Evolutionary conservation across 1,140 invertebrate species (phyloP).

Genomic region (Drosophila carrolli): DNA sequence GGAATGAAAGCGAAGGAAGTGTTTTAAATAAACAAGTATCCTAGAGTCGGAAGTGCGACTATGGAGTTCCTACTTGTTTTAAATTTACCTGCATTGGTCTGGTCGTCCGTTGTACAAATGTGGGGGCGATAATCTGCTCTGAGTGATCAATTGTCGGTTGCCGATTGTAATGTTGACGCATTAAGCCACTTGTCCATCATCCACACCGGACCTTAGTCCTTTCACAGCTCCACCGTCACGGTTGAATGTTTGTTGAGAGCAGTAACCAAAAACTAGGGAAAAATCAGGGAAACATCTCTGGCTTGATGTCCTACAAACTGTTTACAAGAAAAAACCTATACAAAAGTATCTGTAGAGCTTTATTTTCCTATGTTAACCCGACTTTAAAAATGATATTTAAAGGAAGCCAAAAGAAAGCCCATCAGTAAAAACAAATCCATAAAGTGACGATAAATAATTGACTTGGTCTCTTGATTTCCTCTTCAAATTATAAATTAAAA

Average conservation of each 20-base stretch:
- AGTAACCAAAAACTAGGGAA: slow-evolving; percentile 9
- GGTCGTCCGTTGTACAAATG: background rate
- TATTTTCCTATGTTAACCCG: no score
- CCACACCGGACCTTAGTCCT: background rate
- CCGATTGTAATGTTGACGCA: slow-evolving; percentile 37
- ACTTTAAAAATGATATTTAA: no score
- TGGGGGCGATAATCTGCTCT: slow-evolving; percentile 6
- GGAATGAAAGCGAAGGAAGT: background rate
- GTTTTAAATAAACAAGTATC: background rate
- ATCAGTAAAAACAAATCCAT: no score
- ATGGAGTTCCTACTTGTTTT: slow-evolving; percentile 16
- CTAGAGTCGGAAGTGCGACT: background rate
- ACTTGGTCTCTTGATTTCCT: no score
- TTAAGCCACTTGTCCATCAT: slow-evolving; percentile 22
- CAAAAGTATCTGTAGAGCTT: no score
- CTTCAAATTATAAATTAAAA: no score
- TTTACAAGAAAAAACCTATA: no score
- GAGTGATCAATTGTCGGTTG: slow-evolving; percentile 19
- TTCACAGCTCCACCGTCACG: background rate
- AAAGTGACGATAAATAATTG: no score
- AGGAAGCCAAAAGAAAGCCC: no score
- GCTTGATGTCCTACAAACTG: no score
- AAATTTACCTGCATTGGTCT: background rate
- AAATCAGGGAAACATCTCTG: background rate
- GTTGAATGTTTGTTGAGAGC: slow-evolving; percentile 9